Evolutionary conservation across 1,140 invertebrate genomes (phyloP).

Genomic region (Papilio dardanus): DNA sequence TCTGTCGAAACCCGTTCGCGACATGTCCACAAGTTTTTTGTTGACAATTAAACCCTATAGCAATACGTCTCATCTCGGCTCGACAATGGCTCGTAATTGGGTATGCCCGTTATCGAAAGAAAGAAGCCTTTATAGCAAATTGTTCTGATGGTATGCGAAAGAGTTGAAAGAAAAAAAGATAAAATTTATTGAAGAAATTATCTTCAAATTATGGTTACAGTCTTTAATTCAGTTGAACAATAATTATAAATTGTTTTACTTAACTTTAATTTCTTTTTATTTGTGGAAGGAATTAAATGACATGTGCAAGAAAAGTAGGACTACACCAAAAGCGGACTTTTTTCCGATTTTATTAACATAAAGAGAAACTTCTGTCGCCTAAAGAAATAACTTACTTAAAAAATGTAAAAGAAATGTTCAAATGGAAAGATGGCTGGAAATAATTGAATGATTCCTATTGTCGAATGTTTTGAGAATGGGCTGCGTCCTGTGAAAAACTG

Average conservation of each 20-base stretch:
- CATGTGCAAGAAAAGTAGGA: neutral
- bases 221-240: neutral
- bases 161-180: neutral
- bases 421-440: neutral
- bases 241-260: neutral
- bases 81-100: slow-evolving; percentile 36
- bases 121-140: slow-evolving; percentile 28
- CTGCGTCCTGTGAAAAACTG: no score
- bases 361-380: neutral
- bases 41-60: slow-evolving; percentile 45
- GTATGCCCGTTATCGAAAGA: slow-evolving; percentile 36
- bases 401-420: neutral
- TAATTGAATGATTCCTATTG: neutral
- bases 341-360: slow-evolving; percentile 1
- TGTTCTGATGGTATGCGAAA: neutral
- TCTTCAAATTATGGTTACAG: slow-evolving; percentile 18
- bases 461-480: neutral
- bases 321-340: neutral
- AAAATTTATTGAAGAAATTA: slow-evolving; percentile 12
- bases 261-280: neutral
- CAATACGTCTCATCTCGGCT: slow-evolving; percentile 42
- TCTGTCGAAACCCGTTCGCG: slow-evolving; percentile 43
- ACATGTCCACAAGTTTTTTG: slow-evolving; percentile 24
- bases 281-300: neutral
- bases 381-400: neutral